Base-by-base conservation (phyloP, 2,113 vertebrate genomes). In the Pogona vitticeps region DNA sequence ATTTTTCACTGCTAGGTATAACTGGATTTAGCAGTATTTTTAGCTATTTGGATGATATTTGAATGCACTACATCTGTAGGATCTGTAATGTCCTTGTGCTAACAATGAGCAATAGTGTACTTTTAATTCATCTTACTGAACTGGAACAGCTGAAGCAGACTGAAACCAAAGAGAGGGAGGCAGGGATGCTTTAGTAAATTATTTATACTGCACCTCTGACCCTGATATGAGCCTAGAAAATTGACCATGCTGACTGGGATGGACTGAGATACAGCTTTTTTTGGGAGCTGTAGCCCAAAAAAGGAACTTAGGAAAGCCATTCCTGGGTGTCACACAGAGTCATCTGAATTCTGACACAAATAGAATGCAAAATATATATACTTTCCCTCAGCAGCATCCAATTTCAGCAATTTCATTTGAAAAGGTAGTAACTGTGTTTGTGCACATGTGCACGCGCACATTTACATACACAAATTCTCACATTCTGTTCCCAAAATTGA, bases 11-110 rank as follows among this genome's bases (percentile, higher is more conserved):
- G 73, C 46, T 71, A 38, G 28, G 31, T 52, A 21, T 26, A 80
- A 73, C 56, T 63, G 31, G 68, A 46, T 86, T 67, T 82, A 76
- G 70, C 56, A 80, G 21, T 82, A 68, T 76, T 82, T 86, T 86
- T 82, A 68, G 46, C n/a, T 42, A 36, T 58, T 63, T 56, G 7
- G 26, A 28, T 68, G 23, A 65, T 65, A 42, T 61, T 52, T 52
- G 58, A 63, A 76, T 67, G 28, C 10, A n/a, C 6, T 10, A 9
- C 56, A 23, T 67, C n/a, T 17, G 70, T 75, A 59, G 18, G 70
- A 87, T 56, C 26, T 76, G 52, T 67, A 76, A 38, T 17, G n/a
- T 20, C 56, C 21, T 61, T 42, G 42, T 33, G 33, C 46, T 76
- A 68, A 61, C 38, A 68, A 87, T 67, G 7, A 81, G 26, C 61